Evolutionary conservation across 1,140 invertebrate genomes (phyloP).

Genomic region (Heliconius hermathena): DNA sequence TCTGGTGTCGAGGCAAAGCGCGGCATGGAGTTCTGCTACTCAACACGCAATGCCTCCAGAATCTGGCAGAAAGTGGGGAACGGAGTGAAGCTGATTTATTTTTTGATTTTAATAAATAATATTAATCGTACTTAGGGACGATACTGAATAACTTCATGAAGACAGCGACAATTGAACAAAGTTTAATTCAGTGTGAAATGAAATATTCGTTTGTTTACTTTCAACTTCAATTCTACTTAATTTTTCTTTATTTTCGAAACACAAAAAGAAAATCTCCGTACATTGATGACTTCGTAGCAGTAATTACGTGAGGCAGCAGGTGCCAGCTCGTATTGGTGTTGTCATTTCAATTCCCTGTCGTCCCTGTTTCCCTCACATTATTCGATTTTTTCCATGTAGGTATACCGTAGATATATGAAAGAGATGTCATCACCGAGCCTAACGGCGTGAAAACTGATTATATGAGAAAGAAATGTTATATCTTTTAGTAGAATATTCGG

Average conservation of each 20-base stretch:
- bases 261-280: slow-evolving; percentile 12
- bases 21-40: too few relatives aligned
- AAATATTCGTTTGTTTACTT: neutral
- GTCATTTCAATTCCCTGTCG: slow-evolving; percentile 60
- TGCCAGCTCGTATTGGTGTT: slow-evolving; percentile 49
- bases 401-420: slow-evolving; percentile 26
- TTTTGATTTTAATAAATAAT: too few relatives aligned
- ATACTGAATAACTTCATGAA: neutral
- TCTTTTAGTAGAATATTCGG: too few relatives aligned
- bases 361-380: slow-evolving; percentile 47
- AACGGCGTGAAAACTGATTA: slow-evolving; percentile 19
- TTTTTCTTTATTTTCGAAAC: neutral
- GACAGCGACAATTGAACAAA: neutral
- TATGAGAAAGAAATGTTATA: neutral
- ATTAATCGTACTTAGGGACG: neutral
- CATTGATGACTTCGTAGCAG: slow-evolving; percentile 30
- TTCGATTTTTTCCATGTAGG: slow-evolving; percentile 63
- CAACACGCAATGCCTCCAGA: too few relatives aligned
- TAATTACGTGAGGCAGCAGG: slow-evolving; percentile 59
- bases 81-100: too few relatives aligned
- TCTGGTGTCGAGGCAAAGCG: too few relatives aligned
- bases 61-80: too few relatives aligned
- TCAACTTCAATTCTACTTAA: neutral
- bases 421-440: slow-evolving; percentile 13
- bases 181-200: neutral